Evolutionary conservation across 2,113 vertebrate genomes (phyloP).

Genomic region (Fulica atra): DNA sequence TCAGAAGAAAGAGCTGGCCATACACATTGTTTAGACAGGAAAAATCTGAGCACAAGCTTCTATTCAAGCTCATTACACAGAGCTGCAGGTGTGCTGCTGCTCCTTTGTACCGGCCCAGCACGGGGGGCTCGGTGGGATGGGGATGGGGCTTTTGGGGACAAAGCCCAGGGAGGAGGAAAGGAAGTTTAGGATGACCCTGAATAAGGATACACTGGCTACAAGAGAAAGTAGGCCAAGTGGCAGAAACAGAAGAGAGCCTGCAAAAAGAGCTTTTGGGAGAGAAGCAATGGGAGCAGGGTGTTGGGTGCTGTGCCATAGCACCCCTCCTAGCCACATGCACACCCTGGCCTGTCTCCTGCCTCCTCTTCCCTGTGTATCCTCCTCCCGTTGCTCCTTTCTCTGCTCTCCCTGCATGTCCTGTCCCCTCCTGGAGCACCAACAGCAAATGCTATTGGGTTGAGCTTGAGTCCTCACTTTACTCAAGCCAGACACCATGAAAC

Average conservation of each 20-base stretch:
- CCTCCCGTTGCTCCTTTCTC: background rate
- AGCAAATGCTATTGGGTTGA: background rate
- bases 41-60: background rate
- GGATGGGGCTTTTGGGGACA: slow-evolving; percentile 14
- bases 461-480: background rate
- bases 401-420: background rate
- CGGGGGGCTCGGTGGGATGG: background rate
- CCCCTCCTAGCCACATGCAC: background rate
- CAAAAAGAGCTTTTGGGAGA: background rate
- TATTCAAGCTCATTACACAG: background rate
- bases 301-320: no score
- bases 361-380: background rate
- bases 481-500: background rate
- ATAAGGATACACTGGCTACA: background rate
- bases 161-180: background rate
- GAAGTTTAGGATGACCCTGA: background rate
- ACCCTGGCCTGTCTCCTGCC: background rate
- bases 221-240: background rate
- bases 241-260: background rate
- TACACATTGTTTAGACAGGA: background rate
- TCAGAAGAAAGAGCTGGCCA: background rate
- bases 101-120: background rate
- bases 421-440: background rate
- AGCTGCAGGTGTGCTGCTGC: background rate
- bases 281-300: background rate